phyloP scores from a whole-genome alignment of 2,888 invertebrate species.

The Zele albiditarsus region DNA sequence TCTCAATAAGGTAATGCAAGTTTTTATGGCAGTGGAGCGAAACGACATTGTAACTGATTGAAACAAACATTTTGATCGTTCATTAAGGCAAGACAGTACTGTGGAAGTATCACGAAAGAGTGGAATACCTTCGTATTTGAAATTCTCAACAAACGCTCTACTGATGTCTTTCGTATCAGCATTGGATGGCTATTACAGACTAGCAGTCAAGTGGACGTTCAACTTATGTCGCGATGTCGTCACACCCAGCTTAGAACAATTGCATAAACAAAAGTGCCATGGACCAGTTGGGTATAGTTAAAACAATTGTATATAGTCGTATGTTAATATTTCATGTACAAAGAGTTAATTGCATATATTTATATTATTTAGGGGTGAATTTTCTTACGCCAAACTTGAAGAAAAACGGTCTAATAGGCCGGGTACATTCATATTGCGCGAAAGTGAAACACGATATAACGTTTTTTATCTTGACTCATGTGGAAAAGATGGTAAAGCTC shows the following conservation, averaged over 20 bases:
- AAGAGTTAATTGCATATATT: background rate
- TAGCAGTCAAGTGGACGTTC: constrained; percentile 90
- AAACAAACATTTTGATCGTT: constrained; percentile 12
- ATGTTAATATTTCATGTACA: background rate
- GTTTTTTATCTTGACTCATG: constrained; percentile 89
- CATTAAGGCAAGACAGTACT: constrained; percentile 77
- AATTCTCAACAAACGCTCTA: constrained; percentile 79
- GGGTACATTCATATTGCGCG: constrained; percentile 87
- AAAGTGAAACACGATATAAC: constrained; percentile 87
- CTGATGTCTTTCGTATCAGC: constrained; percentile 87
- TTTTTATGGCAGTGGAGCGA: background rate
- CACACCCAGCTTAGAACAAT: constrained; percentile 84
- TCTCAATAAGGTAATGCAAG: constrained; percentile 77
- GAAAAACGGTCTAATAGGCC: constrained; percentile 83
- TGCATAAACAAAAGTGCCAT: constrained; percentile 86
- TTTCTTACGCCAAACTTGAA: constrained; percentile 88
- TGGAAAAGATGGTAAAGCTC: constrained; percentile 75
- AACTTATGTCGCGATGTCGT: constrained; percentile 88
- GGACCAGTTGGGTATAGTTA: constrained; percentile 88
- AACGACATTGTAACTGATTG: background rate
- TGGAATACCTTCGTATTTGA: constrained; percentile 85
- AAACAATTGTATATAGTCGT: constrained; percentile 36
- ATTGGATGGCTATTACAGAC: constrained; percentile 90
- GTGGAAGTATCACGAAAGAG: constrained; percentile 85
- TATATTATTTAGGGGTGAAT: constrained; percentile 80